Evolutionary conservation across 2,797 vertebrate genomes (phyloP).

Genomic region (Alca torda): DNA sequence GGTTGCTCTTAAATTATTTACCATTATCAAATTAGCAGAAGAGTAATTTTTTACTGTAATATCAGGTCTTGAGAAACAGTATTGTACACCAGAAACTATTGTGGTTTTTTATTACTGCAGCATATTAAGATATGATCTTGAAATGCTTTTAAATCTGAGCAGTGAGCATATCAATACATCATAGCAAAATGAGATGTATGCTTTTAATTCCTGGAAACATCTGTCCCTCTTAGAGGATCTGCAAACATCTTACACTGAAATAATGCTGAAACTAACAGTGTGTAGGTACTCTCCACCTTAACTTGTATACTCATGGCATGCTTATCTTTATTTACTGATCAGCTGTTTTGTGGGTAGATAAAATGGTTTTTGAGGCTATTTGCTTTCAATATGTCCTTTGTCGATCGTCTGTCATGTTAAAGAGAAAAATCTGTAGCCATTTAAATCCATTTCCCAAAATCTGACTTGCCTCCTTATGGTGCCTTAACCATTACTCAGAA

Average conservation of each 20-base stretch:
- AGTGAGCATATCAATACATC: neutral
- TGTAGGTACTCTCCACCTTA: neutral
- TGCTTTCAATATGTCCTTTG: neutral
- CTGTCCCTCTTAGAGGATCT: neutral
- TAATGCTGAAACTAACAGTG: neutral
- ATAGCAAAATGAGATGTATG: neutral
- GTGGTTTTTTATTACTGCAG: neutral
- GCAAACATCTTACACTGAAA: neutral
- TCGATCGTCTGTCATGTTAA: neutral
- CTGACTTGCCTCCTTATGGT: neutral
- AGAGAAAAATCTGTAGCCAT: neutral
- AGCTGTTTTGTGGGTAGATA: neutral
- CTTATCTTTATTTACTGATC: neutral
- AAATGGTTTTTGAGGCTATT: neutral
- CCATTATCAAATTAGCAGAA: neutral
- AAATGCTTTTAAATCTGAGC: neutral
- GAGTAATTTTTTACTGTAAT: neutral
- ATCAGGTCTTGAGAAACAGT: neutral
- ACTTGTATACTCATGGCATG: neutral
- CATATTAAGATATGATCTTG: neutral
- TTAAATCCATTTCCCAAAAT: neutral
- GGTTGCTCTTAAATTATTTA: neutral
- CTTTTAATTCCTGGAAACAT: neutral
- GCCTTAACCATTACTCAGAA: neutral
- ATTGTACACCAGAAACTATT: neutral